Conservation (phyloP, 1,140 invertebrate genomes). For the Brachionus koreanus region DNA sequence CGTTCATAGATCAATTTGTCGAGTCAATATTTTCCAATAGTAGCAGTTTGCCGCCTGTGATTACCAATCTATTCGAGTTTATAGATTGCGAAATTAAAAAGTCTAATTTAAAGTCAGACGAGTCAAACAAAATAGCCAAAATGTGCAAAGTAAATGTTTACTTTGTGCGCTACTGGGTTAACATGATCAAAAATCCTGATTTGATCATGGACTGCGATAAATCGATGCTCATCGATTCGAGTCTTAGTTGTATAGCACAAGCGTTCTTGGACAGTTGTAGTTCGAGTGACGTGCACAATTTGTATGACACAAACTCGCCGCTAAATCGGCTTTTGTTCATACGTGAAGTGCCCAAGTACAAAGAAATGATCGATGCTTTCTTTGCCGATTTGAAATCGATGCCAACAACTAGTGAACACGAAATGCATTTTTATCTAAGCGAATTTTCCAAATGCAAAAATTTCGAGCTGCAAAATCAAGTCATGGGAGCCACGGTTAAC, state of each 20-base stretch:
- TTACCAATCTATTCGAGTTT: slow-evolving; percentile 11
- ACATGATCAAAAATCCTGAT: slow-evolving; percentile 5
- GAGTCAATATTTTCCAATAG: not conserved
- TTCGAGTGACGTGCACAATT: not conserved
- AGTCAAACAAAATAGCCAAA: not conserved
- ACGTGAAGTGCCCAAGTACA: not conserved
- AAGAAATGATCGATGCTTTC: slow-evolving; percentile 4
- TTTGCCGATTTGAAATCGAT: not conserved
- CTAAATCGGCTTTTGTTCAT: not conserved
- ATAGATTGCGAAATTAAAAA: not conserved
- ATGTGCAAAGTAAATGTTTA: not conserved
- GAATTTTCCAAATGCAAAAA: slow-evolving; percentile 26
- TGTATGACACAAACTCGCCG: not conserved
- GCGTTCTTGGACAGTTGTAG: slow-evolving; percentile 10
- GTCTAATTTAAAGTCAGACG: not conserved
- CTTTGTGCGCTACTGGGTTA: slow-evolving; percentile 21
- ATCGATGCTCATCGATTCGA: not conserved
- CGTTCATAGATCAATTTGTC: slow-evolving; percentile 33
- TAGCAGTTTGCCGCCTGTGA: not conserved
- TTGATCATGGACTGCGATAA: not conserved
- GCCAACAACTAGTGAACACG: not conserved
- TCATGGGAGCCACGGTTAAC: not conserved
- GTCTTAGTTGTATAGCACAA: not conserved
- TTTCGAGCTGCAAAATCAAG: not conserved
- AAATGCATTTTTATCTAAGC: slow-evolving; percentile 28